These are phyloP conservation scores for Onychomys torridus DNA, from an alignment of 2,797 vertebrate genomes.

Conservation along the genomic window DNA sequence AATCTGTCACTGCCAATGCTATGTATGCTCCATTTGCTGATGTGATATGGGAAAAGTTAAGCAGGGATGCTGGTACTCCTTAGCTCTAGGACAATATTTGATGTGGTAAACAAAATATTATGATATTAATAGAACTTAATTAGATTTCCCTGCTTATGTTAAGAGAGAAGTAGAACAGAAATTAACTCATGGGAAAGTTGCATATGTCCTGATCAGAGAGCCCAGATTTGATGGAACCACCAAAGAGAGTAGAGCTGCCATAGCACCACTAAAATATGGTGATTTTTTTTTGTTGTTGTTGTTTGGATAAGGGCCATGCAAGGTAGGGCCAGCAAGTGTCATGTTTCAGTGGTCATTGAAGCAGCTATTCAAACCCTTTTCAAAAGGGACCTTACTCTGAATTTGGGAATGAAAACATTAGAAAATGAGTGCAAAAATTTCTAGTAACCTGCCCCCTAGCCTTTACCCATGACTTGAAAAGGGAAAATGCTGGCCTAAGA, in stretches of 20 bases:
- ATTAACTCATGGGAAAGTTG: background rate
- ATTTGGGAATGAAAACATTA: background rate
- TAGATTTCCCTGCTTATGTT: background rate
- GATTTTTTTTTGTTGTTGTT: background rate
- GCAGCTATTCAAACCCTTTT: background rate
- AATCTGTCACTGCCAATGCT: background rate
- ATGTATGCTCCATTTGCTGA: background rate
- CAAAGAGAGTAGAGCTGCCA: background rate
- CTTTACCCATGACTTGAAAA: background rate
- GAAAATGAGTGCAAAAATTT: background rate
- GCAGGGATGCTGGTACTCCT: background rate
- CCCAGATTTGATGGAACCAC: background rate
- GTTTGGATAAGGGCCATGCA: accelerated
- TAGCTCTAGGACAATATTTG: background rate
- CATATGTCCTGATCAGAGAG: background rate
- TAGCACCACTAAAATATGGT: background rate
- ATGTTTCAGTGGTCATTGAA: background rate
- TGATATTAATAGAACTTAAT: background rate
- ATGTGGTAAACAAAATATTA: background rate
- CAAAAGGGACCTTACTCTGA: too few species aligned
- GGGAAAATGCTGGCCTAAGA: background rate
- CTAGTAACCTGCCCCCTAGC: too few species aligned
- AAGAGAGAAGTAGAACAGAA: background rate
- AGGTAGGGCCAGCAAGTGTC: background rate
- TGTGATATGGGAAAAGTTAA: background rate